Evolutionary conservation across 2,797 vertebrate genomes (phyloP).

Genomic region (Gambusia yucatana): DNA sequence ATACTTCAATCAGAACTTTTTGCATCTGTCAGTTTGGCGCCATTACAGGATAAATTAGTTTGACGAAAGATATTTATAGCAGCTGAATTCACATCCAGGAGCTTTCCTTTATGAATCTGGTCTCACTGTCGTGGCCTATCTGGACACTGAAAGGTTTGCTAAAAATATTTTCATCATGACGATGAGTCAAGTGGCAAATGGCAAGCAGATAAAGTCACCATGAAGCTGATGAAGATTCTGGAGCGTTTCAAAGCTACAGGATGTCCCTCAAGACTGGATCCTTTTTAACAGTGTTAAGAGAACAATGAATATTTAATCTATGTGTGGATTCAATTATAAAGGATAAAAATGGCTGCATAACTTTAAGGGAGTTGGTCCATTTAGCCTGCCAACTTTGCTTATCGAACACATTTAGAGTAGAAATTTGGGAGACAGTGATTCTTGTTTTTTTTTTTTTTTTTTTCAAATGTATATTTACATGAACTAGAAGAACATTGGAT

Average conservation of each 20-base stretch:
- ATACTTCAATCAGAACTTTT: conserved; percentile 17
- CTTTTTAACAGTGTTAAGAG: conserved; percentile 14
- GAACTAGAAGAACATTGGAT: neutral
- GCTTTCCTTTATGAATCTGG: conserved; percentile 9
- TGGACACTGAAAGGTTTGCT: conserved; percentile 3
- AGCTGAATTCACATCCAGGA: conserved; percentile 8
- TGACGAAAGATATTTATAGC: conserved; percentile 24
- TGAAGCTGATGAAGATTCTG: neutral
- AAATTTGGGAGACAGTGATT: neutral
- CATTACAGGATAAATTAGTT: conserved; percentile 1
- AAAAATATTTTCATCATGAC: conserved; percentile 11
- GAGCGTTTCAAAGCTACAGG: conserved; percentile 2
- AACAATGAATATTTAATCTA: neutral
- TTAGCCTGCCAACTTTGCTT: neutral
- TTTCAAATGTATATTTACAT: neutral
- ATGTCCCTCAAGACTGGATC: conserved; percentile 2
- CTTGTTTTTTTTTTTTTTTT: neutral
- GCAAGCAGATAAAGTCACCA: conserved; percentile 8
- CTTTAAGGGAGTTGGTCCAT: neutral
- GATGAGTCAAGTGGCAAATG: conserved; percentile 14
- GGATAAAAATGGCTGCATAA: neutral
- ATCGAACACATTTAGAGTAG: neutral
- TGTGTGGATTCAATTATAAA: neutral
- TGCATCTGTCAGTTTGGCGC: conserved; percentile 17
- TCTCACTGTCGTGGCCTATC: conserved; percentile 4